phyloP scores from a whole-genome alignment of 1,140 invertebrate species.

The Brevipalpus yothersi region DNA sequence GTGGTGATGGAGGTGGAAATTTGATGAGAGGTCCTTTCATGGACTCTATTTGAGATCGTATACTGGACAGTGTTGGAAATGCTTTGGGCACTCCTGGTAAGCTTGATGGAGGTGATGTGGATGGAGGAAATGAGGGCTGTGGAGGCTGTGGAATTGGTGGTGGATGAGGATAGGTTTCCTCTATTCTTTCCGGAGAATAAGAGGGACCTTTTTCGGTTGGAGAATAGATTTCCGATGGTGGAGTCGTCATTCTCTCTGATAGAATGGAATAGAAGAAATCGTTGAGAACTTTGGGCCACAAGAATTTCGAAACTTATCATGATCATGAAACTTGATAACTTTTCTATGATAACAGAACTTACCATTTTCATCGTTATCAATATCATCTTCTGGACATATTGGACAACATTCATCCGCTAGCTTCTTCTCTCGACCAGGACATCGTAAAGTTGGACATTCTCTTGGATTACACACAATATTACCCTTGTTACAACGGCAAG shows the following conservation, averaged over 20 bases:
- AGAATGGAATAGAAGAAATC: no score
- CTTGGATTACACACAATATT: conserved; percentile 26
- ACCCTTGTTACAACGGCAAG: conserved; percentile 31
- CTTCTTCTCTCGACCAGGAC: conserved; percentile 16
- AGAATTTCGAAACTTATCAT: not conserved
- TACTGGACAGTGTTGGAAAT: not conserved
- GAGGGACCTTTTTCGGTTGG: no score
- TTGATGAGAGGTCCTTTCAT: no score
- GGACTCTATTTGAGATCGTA: not conserved
- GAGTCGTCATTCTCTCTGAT: no score
- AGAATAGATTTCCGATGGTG: no score
- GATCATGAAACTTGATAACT: conserved; percentile 1
- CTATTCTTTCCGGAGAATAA: not conserved
- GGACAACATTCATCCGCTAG: conserved; percentile 28
- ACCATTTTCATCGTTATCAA: not conserved
- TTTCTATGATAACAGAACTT: not conserved
- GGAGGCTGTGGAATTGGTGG: not conserved
- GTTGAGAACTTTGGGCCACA: not conserved
- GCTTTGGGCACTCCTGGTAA: not conserved
- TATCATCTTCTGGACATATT: conserved; percentile 17
- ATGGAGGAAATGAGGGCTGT: not conserved
- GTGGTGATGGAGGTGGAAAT: not conserved
- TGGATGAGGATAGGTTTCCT: not conserved
- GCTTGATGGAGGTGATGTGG: not conserved
- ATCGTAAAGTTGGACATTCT: conserved; percentile 17